Evolutionary conservation across 2,888 invertebrate species (phyloP), one percentile per base, ranked within the genome.

Genomic region (Lasioglossum oenotherae): DNA sequence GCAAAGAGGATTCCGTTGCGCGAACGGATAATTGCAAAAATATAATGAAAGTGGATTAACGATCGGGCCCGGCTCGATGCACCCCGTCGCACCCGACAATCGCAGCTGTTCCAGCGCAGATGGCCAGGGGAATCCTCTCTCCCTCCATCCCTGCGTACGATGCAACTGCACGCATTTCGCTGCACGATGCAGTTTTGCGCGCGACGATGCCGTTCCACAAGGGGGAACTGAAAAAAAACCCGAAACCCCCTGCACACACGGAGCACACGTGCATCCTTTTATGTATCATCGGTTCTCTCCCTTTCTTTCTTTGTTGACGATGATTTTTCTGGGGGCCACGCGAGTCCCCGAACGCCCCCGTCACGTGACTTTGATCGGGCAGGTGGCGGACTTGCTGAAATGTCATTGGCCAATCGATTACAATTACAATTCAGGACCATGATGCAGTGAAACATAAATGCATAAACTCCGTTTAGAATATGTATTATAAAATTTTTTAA

Each of bases 31-130:
- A 91, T 90, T 89, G 89, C 82, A 82, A 89, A 92, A 90, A 90
- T 91, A 88, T 91, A 88, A 89, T 87, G 87, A 89, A 92, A 90
- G 83, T 89, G 82, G 89, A 92, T 90, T 90, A 90, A 82, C 81
- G 80, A 80, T 31, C 83, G 86, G 86, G 84, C 74, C 74, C 60
- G 71, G 82, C 71, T 53, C 57, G 74, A 60, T 79, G 78, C 82
- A 81, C 87, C 81, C 87, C 80, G 79, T 49, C 81, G 82, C 86
- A 89, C 88, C 81, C 91, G 84, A 84, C 89, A 78, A 84, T 84
- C 83, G 89, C 91, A 92, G 90, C 92, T 92, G 92, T 89, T 89
- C 87, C 84, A 73, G 85, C 88, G 86, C 92, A 92, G 92, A 92
- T 92, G 92, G 92, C 87, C 83, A 83, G 81, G 85, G 87, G 87